These are phyloP conservation scores for Ivindomyrus marchei DNA, from an alignment of 2,113 vertebrate species.

Conservation along the genomic window DNA sequence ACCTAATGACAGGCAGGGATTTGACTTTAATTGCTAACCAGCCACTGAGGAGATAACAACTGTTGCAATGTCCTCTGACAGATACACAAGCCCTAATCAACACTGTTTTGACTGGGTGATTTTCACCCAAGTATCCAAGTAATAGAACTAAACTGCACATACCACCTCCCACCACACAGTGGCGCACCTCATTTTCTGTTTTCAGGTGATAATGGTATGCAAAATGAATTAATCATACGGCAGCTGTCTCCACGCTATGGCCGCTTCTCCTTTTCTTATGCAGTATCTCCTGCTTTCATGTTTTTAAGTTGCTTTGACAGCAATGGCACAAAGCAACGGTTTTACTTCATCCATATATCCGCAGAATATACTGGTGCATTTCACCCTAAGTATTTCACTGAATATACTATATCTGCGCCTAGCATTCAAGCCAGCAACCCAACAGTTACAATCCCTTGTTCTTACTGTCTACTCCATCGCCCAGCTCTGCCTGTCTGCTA, in stretches of 20 bases:
- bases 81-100: neutral
- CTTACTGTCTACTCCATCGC: neutral
- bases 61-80: constrained; percentile 3
- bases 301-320: neutral
- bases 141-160: neutral
- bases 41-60: neutral
- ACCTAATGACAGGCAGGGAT: neutral
- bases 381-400: neutral
- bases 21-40: constrained; percentile 15
- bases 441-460: neutral
- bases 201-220: neutral
- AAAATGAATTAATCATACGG: neutral
- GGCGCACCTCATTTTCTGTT: neutral
- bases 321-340: neutral
- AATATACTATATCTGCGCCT: neutral
- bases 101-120: neutral
- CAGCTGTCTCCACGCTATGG: neutral
- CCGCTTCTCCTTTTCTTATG: neutral
- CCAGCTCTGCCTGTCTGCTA: neutral
- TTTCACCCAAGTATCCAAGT: neutral
- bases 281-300: neutral
- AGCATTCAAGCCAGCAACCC: neutral
- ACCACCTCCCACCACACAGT: neutral
- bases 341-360: neutral
- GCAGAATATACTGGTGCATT: neutral